Evolutionary conservation across 2,888 invertebrate genomes (phyloP).

Genomic region (Athrips mouffetella): DNA sequence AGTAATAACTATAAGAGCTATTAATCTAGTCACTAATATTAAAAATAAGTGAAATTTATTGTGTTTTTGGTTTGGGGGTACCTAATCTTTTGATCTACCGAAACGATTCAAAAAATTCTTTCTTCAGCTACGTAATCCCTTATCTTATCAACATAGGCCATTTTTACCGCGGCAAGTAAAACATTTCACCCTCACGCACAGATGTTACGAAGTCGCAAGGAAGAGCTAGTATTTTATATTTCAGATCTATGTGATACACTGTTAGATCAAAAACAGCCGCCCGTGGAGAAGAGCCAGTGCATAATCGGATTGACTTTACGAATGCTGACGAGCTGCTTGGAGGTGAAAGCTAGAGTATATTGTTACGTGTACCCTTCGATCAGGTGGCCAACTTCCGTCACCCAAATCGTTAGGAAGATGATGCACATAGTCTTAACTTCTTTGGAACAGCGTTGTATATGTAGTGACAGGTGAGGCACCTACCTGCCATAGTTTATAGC

Average conservation of each 20-base stretch:
- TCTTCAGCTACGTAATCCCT: too few relatives aligned
- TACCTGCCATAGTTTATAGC: neutral
- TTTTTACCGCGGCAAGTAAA: too few relatives aligned
- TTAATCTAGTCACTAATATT: too few relatives aligned
- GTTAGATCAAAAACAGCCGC: slow-evolving; percentile 47
- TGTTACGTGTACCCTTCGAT: slow-evolving; percentile 55
- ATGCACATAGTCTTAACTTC: slow-evolving; percentile 41
- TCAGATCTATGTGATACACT: slow-evolving; percentile 54
- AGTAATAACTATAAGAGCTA: too few relatives aligned
- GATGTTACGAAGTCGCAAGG: too few relatives aligned
- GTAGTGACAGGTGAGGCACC: slow-evolving; percentile 51
- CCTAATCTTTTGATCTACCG: too few relatives aligned
- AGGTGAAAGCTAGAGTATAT: slow-evolving; percentile 21
- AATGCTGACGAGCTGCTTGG: slow-evolving; percentile 43
- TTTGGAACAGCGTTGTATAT: slow-evolving; percentile 43
- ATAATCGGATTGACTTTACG: slow-evolving; percentile 46
- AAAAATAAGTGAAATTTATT: too few relatives aligned
- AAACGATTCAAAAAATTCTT: too few relatives aligned
- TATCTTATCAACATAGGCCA: too few relatives aligned
- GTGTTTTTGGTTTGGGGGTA: too few relatives aligned
- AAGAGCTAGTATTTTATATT: slow-evolving; percentile 10
- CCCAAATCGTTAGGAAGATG: slow-evolving; percentile 40
- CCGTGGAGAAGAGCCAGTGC: slow-evolving; percentile 52
- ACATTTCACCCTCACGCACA: too few relatives aligned
- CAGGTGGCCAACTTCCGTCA: slow-evolving; percentile 47